A percentile compares a stretch with the other conserved stretches of the same genome.
Conservation (phyloP, 2,888 invertebrate species). For the Synergus gifuensis region DNA sequence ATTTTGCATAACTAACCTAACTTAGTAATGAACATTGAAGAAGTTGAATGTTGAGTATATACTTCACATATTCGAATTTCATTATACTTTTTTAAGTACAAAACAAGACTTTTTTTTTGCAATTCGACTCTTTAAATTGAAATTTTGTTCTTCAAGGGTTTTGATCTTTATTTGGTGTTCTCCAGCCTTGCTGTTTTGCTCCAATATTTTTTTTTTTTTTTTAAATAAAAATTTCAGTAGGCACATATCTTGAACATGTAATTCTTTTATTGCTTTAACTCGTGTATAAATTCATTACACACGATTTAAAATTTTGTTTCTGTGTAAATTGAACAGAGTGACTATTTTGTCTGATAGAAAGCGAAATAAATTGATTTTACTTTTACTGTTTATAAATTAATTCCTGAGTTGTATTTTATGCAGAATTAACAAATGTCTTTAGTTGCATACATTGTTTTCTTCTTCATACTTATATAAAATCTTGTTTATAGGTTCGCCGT, state of each 20-base stretch:
- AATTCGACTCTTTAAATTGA: background rate
- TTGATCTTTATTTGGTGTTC: background rate
- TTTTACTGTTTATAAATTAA: no score
- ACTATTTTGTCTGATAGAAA: background rate
- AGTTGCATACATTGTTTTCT: no score
- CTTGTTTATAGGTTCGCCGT: slow-evolving; percentile 71
- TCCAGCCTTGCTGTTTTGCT: background rate
- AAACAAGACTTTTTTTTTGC: background rate
- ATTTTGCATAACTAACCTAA: background rate
- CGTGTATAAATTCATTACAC: background rate
- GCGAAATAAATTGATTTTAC: no score
- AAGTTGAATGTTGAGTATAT: background rate
- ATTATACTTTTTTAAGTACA: background rate
- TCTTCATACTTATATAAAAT: background rate
- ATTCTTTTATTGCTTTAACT: background rate
- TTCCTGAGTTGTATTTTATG: no score
- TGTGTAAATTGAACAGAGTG: background rate
- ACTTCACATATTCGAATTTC: background rate
- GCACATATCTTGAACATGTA: background rate
- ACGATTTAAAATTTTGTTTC: background rate
- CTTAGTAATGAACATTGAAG: background rate
- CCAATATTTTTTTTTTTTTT: background rate
- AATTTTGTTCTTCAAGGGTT: background rate
- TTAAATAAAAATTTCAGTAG: background rate
- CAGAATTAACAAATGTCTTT: no score